A percentile compares a stretch with the other conserved stretches of the same genome.
Conservation (phyloP, 2,888 invertebrate genomes). For the Acronicta alni region DNA sequence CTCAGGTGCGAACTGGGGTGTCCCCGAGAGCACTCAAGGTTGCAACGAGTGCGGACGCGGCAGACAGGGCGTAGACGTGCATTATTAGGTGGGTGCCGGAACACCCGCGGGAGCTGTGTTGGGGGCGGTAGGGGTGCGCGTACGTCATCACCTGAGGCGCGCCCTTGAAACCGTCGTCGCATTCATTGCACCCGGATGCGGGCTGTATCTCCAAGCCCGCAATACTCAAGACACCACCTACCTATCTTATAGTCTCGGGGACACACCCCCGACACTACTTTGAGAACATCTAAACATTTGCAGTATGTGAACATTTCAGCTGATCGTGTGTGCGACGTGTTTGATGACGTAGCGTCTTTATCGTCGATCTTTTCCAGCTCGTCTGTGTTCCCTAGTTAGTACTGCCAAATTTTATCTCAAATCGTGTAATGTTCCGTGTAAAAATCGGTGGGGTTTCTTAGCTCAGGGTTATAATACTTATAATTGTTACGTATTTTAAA, state of each 20-base stretch:
- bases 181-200: conserved; percentile 89
- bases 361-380: conserved; percentile 7
- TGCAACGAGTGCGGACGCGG: conserved; percentile 87
- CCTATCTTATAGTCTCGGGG: conserved; percentile 56
- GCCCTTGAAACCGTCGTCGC: conserved; percentile 89
- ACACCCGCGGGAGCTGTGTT: conserved; percentile 81
- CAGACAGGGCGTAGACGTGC: conserved; percentile 89
- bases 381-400: conserved; percentile 5
- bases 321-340: conserved; percentile 21
- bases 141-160: conserved; percentile 89
- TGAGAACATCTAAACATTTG: conserved; percentile 33
- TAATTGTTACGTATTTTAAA: no score
- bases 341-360: conserved; percentile 22
- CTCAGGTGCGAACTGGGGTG: conserved; percentile 68
- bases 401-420: no score
- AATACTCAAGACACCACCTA: conserved; percentile 77
- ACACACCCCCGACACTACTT: conserved; percentile 43
- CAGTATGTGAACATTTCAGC: conserved; percentile 40
- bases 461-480: no score
- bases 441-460: no score
- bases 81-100: conserved; percentile 89
- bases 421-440: no score
- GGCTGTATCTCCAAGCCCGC: conserved; percentile 80
- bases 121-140: conserved; percentile 81
- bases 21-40: conserved; percentile 83